Evolutionary conservation across 2,113 vertebrate species (phyloP).

Genomic region (Rostratula benghalensis): DNA sequence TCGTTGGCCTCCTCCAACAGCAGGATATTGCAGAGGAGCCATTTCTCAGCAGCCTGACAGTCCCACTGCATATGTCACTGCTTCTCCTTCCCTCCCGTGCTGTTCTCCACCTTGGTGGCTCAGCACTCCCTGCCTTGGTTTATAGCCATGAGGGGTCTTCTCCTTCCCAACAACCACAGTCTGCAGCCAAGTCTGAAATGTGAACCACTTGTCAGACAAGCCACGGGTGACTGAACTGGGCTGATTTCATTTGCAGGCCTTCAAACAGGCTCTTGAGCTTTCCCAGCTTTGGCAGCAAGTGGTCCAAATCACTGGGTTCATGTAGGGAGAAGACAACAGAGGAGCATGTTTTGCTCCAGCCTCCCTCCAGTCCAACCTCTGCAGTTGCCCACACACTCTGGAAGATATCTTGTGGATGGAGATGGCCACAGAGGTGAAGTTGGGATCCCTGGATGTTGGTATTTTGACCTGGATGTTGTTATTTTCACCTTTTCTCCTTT

Average conservation of each 20-base stretch:
- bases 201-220: not conserved
- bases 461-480: not conserved
- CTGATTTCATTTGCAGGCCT: not conserved
- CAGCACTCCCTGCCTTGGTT: not conserved
- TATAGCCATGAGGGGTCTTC: not conserved
- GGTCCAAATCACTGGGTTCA: accelerated
- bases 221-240: not conserved
- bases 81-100: not conserved
- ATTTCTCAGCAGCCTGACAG: not conserved
- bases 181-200: not conserved
- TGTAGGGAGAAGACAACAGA: not conserved
- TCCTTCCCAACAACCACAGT: not conserved
- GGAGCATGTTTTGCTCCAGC: accelerated
- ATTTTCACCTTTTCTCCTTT: not conserved
- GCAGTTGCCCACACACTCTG: not conserved
- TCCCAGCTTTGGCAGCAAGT: not conserved
- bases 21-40: not conserved
- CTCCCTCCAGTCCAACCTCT: not conserved
- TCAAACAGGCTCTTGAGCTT: not conserved
- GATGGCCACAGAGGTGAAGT: not conserved
- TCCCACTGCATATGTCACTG: not conserved
- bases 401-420: not conserved
- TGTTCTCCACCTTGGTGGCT: not conserved
- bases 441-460: not conserved
- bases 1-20: not conserved